These are phyloP conservation scores for Machimus atricapillus DNA, from an alignment of 2,888 invertebrate species.

Conservation along the genomic window DNA sequence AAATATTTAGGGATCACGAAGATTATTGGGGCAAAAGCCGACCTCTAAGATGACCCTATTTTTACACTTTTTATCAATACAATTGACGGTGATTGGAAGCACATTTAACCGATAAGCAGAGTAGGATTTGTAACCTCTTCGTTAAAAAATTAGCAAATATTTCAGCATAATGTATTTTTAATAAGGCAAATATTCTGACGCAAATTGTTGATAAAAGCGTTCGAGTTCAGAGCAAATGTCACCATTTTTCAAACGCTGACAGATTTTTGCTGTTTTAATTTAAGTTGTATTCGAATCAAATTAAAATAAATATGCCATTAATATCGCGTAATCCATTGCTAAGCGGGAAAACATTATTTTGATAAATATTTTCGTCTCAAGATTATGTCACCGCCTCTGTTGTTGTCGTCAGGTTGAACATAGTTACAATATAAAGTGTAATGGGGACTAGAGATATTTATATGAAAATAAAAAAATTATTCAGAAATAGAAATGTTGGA, in stretches of 20 bases:
- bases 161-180: not conserved
- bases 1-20: not conserved
- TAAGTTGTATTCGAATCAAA: not conserved
- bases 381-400: not conserved
- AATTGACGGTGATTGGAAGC: not conserved
- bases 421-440: not conserved
- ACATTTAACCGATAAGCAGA: not conserved
- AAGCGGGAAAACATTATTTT: not conserved
- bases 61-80: not conserved
- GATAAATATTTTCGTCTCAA: not conserved
- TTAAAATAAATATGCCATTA: not conserved
- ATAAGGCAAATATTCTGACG: not conserved
- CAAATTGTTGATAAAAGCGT: not conserved
- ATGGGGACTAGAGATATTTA: not conserved
- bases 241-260: not conserved
- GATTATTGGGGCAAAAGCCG: not conserved
- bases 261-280: not conserved
- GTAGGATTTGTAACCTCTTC: not conserved
- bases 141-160: not conserved
- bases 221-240: not conserved
- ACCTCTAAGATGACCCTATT: not conserved
- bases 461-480: not conserved
- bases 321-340: not conserved
- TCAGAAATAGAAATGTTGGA: not conserved
- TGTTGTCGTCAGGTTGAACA: not conserved